These are phyloP conservation scores for Leptestheria dahalacensis DNA, from an alignment of 1,140 invertebrate genomes.

Conservation along the genomic window DNA sequence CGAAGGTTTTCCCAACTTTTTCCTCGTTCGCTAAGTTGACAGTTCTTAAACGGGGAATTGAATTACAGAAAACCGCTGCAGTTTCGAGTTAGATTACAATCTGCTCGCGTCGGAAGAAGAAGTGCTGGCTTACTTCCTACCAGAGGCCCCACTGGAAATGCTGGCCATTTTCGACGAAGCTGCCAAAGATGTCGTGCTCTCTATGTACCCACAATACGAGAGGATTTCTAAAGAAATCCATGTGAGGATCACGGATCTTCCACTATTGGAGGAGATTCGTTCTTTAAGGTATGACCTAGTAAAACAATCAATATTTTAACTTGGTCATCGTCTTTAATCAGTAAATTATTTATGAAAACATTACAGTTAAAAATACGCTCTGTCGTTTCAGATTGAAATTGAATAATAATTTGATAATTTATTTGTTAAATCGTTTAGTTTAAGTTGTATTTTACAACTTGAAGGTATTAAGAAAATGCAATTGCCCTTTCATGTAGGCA, in stretches of 20 bases:
- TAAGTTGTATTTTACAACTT: too few relatives aligned
- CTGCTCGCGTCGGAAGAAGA: conserved; percentile 77
- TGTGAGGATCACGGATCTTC: conserved; percentile 85
- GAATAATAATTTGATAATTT: neutral
- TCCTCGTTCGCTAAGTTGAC: conserved; percentile 20
- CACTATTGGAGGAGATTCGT: conserved; percentile 87
- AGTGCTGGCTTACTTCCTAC: conserved; percentile 88
- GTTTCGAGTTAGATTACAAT: conserved; percentile 87
- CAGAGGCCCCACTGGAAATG: conserved; percentile 94
- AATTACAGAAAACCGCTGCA: conserved; percentile 43
- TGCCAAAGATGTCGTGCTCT: conserved; percentile 82
- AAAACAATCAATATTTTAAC: neutral
- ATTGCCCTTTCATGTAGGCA: too few relatives aligned
- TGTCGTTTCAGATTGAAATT: neutral
- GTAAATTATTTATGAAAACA: neutral
- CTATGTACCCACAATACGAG: conserved; percentile 91
- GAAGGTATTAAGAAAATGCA: too few relatives aligned
- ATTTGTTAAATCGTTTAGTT: conserved; percentile 19
- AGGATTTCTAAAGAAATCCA: conserved; percentile 84
- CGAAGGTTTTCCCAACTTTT: conserved; percentile 44
- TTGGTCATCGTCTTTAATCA: neutral
- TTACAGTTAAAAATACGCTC: neutral
- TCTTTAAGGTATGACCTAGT: conserved; percentile 52
- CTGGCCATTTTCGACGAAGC: conserved; percentile 89
- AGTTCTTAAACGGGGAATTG: neutral